These are phyloP conservation scores for Allophyes oxyacanthae DNA, from an alignment of 2,888 invertebrate species.

Conservation along the genomic window DNA sequence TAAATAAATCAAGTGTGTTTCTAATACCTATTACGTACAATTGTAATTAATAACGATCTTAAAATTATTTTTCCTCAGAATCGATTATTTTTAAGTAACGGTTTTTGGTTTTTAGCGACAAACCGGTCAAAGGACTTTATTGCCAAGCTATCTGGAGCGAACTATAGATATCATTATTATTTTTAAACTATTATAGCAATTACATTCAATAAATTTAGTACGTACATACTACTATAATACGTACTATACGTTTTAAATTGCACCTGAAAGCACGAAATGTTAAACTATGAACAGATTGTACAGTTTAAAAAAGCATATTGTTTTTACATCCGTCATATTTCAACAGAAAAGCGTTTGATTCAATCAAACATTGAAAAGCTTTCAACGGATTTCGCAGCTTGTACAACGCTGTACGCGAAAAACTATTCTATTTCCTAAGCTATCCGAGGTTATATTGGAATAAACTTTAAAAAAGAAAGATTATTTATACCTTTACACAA, in stretches of 20 bases:
- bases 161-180: too few species aligned
- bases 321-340: constrained; percentile 51
- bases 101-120: too few species aligned
- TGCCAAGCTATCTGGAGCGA: too few species aligned
- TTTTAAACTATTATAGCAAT: too few species aligned
- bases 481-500: constrained; percentile 5
- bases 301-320: constrained; percentile 24
- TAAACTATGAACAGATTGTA: not conserved
- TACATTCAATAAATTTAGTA: too few species aligned
- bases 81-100: too few species aligned
- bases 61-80: too few species aligned
- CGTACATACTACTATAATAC: too few species aligned
- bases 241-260: not conserved
- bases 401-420: constrained; percentile 44
- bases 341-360: constrained; percentile 56
- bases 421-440: constrained; percentile 54
- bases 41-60: too few species aligned
- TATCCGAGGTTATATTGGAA: constrained; percentile 27
- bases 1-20: too few species aligned
- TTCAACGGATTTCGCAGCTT: constrained; percentile 62
- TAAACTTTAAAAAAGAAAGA: constrained; percentile 10
- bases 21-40: too few species aligned
- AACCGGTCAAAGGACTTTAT: too few species aligned
- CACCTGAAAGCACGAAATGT: constrained; percentile 2
- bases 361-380: constrained; percentile 77